Conservation (phyloP, 2,113 vertebrate species). For the Tonatia bakeri region DNA sequence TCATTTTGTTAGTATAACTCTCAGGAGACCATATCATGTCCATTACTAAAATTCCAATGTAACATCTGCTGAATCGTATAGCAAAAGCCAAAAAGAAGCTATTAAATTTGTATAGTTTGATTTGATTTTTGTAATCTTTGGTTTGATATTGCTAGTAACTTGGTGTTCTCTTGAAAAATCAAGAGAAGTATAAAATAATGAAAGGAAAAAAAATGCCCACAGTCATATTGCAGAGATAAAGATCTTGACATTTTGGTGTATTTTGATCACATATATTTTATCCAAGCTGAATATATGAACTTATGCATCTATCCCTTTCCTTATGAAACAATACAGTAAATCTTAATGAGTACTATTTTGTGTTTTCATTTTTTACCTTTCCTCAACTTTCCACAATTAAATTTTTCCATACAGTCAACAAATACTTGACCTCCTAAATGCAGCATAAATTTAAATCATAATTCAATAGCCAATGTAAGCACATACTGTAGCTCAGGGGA, state of each 20-base stretch:
- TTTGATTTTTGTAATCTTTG: slow-evolving; percentile 17
- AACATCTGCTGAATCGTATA: slow-evolving; percentile 61
- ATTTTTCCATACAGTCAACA: neutral
- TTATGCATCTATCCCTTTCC: neutral
- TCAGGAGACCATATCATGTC: slow-evolving; percentile 51
- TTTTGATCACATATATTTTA: neutral
- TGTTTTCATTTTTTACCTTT: slow-evolving; percentile 2
- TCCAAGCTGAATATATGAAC: neutral
- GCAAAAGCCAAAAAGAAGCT: slow-evolving; percentile 49
- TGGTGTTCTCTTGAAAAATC: slow-evolving; percentile 6
- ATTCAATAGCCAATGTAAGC: neutral
- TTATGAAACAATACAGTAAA: slow-evolving; percentile 7
- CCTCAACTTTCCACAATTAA: slow-evolving; percentile 33
- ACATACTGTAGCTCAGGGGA: slow-evolving; percentile 16
- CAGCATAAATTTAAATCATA: slow-evolving; percentile 39
- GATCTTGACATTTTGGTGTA: neutral
- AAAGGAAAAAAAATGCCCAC: neutral
- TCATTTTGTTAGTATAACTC: slow-evolving; percentile 60
- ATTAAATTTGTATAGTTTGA: slow-evolving; percentile 7
- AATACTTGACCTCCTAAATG: slow-evolving; percentile 35
- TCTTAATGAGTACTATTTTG: slow-evolving; percentile 28
- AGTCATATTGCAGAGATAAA: neutral
- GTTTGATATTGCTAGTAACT: neutral
- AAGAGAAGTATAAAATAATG: neutral
- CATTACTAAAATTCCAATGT: slow-evolving; percentile 62